phyloP scores from a whole-genome alignment of 2,888 invertebrate genomes.

The Troglohyphantes excavatus region DNA sequence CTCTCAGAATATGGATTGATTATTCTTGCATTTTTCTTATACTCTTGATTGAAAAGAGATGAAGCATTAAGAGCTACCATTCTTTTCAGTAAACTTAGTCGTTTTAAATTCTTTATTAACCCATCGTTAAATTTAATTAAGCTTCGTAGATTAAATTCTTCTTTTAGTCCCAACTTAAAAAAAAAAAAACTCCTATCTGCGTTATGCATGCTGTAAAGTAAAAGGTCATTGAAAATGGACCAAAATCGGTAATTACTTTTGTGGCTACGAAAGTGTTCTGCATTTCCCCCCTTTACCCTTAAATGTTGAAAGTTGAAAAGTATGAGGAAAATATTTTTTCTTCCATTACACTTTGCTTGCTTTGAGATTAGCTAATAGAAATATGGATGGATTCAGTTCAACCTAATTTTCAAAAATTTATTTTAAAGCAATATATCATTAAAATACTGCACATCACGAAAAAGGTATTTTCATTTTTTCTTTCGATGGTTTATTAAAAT shows the following conservation, averaged over 20 bases:
- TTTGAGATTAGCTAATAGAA: too few species aligned
- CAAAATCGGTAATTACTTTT: background rate
- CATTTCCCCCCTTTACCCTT: too few species aligned
- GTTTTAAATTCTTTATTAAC: slow-evolving; percentile 20
- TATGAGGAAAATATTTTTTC: too few species aligned
- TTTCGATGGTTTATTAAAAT: too few species aligned
- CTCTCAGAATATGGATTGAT: slow-evolving; percentile 22
- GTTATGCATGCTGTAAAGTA: background rate
- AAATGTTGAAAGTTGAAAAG: too few species aligned
- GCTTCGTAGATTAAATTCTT: slow-evolving; percentile 17
- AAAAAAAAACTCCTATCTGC: background rate
- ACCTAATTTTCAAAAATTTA: too few species aligned
- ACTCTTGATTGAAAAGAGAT: slow-evolving; percentile 11
- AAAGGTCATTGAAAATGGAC: background rate
- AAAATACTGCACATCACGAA: too few species aligned
- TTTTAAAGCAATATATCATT: too few species aligned
- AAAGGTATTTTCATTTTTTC: too few species aligned
- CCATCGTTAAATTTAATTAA: slow-evolving; percentile 38
- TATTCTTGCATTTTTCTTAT: background rate
- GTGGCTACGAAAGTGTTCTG: background rate
- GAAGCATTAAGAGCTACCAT: background rate
- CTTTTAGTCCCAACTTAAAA: slow-evolving; percentile 8
- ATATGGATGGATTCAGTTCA: too few species aligned
- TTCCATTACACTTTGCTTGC: too few species aligned
- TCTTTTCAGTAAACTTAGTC: background rate